These are phyloP conservation scores for Morinoia aosen DNA, from an alignment of 2,888 invertebrate species.

Conservation along the genomic window DNA sequence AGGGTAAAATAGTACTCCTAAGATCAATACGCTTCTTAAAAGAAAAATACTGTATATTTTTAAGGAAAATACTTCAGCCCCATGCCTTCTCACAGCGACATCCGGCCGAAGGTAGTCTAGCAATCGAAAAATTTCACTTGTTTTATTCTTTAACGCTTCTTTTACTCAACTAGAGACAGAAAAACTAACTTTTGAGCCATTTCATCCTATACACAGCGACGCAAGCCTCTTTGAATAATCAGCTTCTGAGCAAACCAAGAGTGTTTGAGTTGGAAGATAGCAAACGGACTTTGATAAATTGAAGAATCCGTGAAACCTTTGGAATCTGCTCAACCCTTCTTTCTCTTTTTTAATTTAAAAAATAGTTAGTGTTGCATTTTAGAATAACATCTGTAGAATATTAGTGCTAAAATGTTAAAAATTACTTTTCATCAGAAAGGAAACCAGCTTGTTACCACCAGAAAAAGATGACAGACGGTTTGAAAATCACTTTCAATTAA, in stretches of 20 bases:
- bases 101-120: too few relatives aligned
- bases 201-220: not conserved
- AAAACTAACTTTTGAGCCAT: not conserved
- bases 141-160: too few relatives aligned
- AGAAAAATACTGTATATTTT: too few relatives aligned
- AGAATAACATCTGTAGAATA: not conserved
- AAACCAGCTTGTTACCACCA: not conserved
- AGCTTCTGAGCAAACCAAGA: not conserved
- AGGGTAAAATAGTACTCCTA: too few relatives aligned
- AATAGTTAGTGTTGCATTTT: not conserved
- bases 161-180: not conserved
- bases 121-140: too few relatives aligned
- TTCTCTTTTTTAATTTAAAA: not conserved
- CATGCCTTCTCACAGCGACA: too few relatives aligned
- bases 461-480: not conserved
- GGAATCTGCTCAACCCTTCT: not conserved
- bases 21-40: too few relatives aligned
- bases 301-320: not conserved
- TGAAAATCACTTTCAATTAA: not conserved
- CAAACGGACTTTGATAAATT: not conserved
- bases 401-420: not conserved
- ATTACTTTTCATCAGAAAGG: not conserved
- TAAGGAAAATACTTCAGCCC: too few relatives aligned
- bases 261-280: not conserved
- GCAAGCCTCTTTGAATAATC: not conserved